Conservation (phyloP, 2,888 invertebrate genomes). For the Nasonovia ribisnigri region DNA sequence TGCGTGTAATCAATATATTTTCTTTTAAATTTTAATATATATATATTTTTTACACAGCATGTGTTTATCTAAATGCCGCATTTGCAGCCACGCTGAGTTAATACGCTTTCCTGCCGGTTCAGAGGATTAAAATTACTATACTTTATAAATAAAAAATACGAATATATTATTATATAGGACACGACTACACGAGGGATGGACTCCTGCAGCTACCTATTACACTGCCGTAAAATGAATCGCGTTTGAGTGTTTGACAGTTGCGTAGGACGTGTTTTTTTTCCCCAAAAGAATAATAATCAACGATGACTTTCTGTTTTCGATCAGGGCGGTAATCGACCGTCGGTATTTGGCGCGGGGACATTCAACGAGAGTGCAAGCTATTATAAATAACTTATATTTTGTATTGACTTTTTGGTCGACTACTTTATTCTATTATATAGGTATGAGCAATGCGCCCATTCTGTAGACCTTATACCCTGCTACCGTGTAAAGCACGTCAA, state of each 20-base stretch:
- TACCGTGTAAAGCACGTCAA: neutral
- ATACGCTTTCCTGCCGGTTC: neutral
- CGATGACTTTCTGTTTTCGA: neutral
- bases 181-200: neutral
- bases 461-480: neutral
- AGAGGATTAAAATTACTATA: neutral
- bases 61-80: neutral
- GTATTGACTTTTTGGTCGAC: neutral
- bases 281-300: neutral
- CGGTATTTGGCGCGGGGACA: neutral
- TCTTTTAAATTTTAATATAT: neutral
- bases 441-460: neutral
- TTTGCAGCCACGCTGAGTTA: neutral
- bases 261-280: neutral
- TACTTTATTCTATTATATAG: neutral
- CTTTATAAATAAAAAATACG: neutral
- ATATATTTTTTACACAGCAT: neutral
- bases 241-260: neutral
- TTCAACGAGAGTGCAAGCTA: neutral
- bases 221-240: neutral
- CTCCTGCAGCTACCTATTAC: neutral
- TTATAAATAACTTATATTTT: neutral
- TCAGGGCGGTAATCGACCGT: neutral
- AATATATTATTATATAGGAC: neutral
- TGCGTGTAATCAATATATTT: neutral